A percentile compares a stretch with the other conserved stretches of the same genome.
These are phyloP conservation scores for Nasonia oneida DNA, from an alignment of 2,888 invertebrate species.

Conservation along the genomic window DNA sequence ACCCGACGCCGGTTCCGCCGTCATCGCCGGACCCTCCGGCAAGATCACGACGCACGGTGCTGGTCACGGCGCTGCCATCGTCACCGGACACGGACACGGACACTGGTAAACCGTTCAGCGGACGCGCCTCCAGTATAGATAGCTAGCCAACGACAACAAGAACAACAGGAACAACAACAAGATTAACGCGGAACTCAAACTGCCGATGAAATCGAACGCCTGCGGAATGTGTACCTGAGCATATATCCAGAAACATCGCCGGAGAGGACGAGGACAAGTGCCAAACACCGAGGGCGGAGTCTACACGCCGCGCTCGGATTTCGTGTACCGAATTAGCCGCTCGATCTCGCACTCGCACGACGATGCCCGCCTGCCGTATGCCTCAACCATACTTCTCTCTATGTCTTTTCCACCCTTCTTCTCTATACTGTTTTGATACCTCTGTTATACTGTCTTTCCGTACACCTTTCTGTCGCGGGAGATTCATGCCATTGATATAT, in stretches of 20 bases:
- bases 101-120: conserved; percentile 66
- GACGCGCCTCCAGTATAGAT: background rate
- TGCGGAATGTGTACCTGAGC: conserved; percentile 56
- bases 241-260: background rate
- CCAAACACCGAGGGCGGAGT: background rate
- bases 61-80: conserved; percentile 74
- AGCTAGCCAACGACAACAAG: conserved; percentile 28
- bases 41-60: conserved; percentile 76
- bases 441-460: conserved; percentile 15
- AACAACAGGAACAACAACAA: conserved; percentile 7
- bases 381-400: conserved; percentile 21
- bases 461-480: conserved; percentile 57
- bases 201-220: conserved; percentile 34
- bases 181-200: conserved; percentile 33
- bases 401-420: background rate
- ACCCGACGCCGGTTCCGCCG: conserved; percentile 74
- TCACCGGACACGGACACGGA: conserved; percentile 72
- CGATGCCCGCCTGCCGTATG: conserved; percentile 13
- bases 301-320: conserved; percentile 10
- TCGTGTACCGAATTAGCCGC: conserved; percentile 2
- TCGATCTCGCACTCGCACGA: background rate
- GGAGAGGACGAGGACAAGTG: conserved; percentile 25
- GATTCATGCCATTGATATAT: conserved; percentile 59
- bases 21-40: conserved; percentile 77
- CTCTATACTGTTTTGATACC: conserved; percentile 19